Percentiles rank a stretch among this genome's conserved stretches.
These are phyloP conservation scores for Procambarus clarkii DNA, from an alignment of 1,140 invertebrate species.

Conservation along the genomic window DNA sequence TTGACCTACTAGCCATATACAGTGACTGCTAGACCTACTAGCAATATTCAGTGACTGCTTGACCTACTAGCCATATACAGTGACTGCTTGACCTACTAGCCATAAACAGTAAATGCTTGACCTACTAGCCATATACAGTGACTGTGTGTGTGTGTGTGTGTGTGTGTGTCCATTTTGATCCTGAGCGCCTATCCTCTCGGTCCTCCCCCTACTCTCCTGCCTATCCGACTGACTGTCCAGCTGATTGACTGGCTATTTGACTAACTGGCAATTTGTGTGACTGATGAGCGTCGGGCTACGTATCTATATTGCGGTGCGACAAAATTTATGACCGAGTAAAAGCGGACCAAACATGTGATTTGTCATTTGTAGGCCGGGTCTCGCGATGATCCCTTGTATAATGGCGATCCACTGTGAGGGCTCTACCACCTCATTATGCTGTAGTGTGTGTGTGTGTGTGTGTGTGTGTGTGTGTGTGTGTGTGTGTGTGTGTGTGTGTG, in stretches of 20 bases:
- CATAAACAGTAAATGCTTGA: too few species aligned
- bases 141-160: too few species aligned
- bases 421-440: slow-evolving; percentile 40
- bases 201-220: not conserved
- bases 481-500: too few species aligned
- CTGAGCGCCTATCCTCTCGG: too few species aligned
- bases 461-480: too few species aligned
- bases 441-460: not conserved
- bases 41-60: too few species aligned
- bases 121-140: too few species aligned
- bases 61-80: too few species aligned
- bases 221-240: not conserved
- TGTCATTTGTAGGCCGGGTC: slow-evolving; percentile 13
- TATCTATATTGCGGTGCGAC: slow-evolving; percentile 32
- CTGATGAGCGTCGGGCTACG: slow-evolving; percentile 16
- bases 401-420: slow-evolving; percentile 20
- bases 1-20: too few species aligned
- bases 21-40: too few species aligned
- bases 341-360: slow-evolving; percentile 35
- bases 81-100: too few species aligned
- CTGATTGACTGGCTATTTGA: not conserved
- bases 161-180: too few species aligned
- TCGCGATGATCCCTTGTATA: slow-evolving; percentile 18
- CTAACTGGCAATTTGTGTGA: not conserved
- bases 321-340: slow-evolving; percentile 22